Evolutionary conservation across 1,140 invertebrate species (phyloP), one percentile per base, ranked within the genome.

Genomic region (Bemisia tabaci): DNA sequence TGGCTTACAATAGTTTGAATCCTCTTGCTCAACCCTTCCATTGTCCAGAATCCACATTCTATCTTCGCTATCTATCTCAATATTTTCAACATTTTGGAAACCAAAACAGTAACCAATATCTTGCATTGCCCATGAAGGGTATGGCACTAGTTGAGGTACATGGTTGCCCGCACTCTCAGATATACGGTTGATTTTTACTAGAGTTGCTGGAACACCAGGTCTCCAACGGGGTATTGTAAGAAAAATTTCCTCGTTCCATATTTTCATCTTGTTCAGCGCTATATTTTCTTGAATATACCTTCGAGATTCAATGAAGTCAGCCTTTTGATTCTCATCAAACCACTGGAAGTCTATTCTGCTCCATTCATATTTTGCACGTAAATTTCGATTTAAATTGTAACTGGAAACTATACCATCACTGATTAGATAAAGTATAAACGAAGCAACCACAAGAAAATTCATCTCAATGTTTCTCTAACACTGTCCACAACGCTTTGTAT

Each of bases 31-130:
- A 0, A 83, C 77, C 9, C 83, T 77, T 0, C 86, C 85, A 21
- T 83, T 82, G 70, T 89, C 87, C 59, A 88, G 71, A 1, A 87
- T 81, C 87, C 87, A 89, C 83, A 89, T 84, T 0, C 85, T 75
- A 1, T 85, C 86, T 24, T 79, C 76, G 0, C 79, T 79, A 70
- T 88, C 86, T 23, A 88, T 84, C 73, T 88, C 86, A 71, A 88
- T 80, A 69, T 82, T 84, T 72, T 87, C 85, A 2, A 88, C 85
- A 67, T 83, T 84, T 71, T 89, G 87, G 24, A 89, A 79, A 1
- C 83, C 81, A 0, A 70, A 73, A 74, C 87, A 89, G 69, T 82
- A 75, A 0, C 80, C 82, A 17, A 85, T 64, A 5, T 77, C 75
- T 72, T 89, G 87, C 76, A 82, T 82, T 0, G 76, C 76, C 87